Conservation (phyloP, 2,797 vertebrate species). For the Labeo calbasu region DNA sequence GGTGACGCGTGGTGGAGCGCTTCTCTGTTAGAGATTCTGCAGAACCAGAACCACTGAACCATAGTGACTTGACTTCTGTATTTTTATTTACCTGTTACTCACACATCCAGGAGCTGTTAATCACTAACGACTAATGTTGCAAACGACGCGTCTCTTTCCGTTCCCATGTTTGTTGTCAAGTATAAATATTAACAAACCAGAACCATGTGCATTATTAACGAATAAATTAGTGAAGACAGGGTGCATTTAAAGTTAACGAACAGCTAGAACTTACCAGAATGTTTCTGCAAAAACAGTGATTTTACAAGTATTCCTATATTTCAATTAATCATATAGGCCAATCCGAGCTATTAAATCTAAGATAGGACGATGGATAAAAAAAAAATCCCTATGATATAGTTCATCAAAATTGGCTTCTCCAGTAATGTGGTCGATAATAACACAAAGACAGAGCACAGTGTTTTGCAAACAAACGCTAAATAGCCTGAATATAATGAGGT, state of each 20-base stretch:
- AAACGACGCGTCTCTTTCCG: neutral
- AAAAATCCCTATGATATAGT: neutral
- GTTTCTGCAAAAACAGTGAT: neutral
- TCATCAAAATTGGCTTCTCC: neutral
- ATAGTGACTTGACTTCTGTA: neutral
- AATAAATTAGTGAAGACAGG: neutral
- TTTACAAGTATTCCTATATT: neutral
- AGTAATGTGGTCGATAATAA: neutral
- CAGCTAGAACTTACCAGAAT: neutral
- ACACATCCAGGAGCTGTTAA: neutral
- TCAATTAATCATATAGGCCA: neutral
- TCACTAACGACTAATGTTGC: conserved; percentile 18
- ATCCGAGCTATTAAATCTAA: neutral
- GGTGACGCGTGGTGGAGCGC: neutral
- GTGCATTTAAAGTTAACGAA: neutral
- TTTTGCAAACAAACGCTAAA: neutral
- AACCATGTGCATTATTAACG: neutral
- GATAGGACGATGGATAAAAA: neutral
- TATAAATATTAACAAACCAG: conserved; percentile 51
- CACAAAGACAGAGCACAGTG: neutral
- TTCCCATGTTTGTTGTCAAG: neutral
- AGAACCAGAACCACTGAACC: neutral
- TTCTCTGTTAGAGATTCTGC: neutral
- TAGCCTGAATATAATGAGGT: neutral
- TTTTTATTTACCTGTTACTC: conserved; percentile 31